Base-by-base conservation (phyloP, 2,888 invertebrate genomes). In the Halictus ligatus region DNA sequence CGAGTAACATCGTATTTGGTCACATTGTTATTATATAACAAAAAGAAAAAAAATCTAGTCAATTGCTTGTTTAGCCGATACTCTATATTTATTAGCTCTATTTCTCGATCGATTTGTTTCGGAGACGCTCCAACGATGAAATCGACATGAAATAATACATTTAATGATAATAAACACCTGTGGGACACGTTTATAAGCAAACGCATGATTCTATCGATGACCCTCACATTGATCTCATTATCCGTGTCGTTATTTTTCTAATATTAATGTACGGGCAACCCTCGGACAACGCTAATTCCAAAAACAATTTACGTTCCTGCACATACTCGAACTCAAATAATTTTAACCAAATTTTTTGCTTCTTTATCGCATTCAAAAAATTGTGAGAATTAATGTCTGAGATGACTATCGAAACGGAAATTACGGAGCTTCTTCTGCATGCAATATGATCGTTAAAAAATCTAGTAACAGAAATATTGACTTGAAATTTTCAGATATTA, bases 31-130 rank as follows among this genome's bases (percentile, higher is more conserved):
- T 69, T 29, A 64, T 64, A 64, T 64, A 64, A 69, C 35, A 35
- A 21, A 4, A 35, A 21, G 35, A 18, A 64, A 15, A 35, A 67
- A 67, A 18, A 69, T 69, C 67, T 69, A 69, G 69, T 69, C 69
- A 69, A 69, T 69, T 69, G 69, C 69, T 69, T 69, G 69, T 69
- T 69, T 40, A 69, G 69, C 69, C 69, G 69, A 69, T 69, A 40
- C 69, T 69, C 69, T 69, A 69, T 40, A 72, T 73, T 73, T 43
- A 73, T 73, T 73, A 69, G 69, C 69, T 64, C 15, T 69, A 69
- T 40, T 69, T 40, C 69, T 69, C 69, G 69, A 40, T 69, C 35
- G 35, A 69, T 69, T 69, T 69, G 35, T 10, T 69, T 35, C 69
- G 69, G 35, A 40, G 21, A 71, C n/a, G n/a, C 71, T 71, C 40